Evolutionary conservation across 1,140 invertebrate species (phyloP).

Genomic region (Leptestheria dahalacensis): DNA sequence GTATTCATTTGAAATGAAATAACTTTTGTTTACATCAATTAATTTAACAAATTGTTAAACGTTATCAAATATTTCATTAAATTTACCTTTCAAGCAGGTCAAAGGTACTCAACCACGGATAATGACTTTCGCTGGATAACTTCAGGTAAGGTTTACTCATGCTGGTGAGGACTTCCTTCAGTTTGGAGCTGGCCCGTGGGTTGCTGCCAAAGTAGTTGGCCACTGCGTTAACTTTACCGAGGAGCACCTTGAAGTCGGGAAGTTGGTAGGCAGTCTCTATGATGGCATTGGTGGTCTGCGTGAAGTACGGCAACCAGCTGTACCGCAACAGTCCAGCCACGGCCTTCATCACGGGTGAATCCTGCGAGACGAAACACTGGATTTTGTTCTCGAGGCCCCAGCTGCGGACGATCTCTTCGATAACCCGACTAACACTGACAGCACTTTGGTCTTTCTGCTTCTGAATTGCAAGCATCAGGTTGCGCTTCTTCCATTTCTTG

Average conservation of each 20-base stretch:
- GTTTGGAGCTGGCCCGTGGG: not conserved
- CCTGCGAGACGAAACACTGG: not conserved
- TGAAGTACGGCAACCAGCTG: not conserved
- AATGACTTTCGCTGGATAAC: not conserved
- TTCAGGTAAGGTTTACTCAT: not conserved
- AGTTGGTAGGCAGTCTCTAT: not conserved
- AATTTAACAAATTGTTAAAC: too few species aligned
- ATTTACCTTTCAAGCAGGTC: not conserved
- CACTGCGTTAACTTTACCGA: not conserved
- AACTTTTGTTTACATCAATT: too few species aligned
- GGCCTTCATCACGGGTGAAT: not conserved
- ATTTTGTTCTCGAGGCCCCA: not conserved
- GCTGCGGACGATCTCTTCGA: not conserved
- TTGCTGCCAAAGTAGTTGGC: not conserved
- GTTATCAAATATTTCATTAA: too few species aligned
- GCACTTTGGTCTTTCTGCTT: not conserved
- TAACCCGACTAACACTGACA: not conserved
- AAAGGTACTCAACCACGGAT: not conserved
- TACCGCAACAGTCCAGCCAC: not conserved
- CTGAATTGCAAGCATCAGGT: not conserved
- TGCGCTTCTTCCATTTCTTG: not conserved
- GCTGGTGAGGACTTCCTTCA: not conserved
- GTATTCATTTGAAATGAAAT: not conserved
- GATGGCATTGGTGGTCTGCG: not conserved
- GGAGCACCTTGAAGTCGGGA: not conserved